Base-by-base conservation (phyloP, 2,797 vertebrate species). In the Paratrypauchen microcephalus region DNA sequence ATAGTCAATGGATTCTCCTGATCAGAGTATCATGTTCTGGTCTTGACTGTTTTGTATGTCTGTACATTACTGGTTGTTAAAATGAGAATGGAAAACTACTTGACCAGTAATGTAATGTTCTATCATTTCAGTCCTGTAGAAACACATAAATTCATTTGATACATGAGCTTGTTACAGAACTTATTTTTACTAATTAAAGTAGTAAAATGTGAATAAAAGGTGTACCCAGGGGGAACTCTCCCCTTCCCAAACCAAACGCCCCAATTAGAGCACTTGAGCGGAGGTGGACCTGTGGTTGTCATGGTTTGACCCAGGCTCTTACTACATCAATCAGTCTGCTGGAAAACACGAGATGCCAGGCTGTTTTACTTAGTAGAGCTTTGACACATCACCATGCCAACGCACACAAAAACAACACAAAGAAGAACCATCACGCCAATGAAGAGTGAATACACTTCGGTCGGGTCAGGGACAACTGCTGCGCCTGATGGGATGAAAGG, bases 401-500 rank as follows among this genome's bases (percentile, higher is more conserved):
- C 90, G 3, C 82, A 89, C 87, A 92, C 89, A 92, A 91, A 58
- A 90, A 91, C 87, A 89, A 65, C 79, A 83, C 83, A 87, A 85
- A 86, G 78, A 73, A 18, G 75, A 32, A 81, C 71, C 75, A 64
- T 68, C 41, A 26, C 69, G 21, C 47, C 67, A 5, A 71, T 83
- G 85, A 87, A 86, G 78, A 78, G 73, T 72, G 70, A 91, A 85
- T 72, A 70, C 63, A 74, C 72, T 83, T 75, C 28, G 78, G 82
- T 76, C 75, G 65, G 85, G 75, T 86, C 78, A 83, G 83, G 77
- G 61, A 78, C 74, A 82, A 74, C 65, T 56, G 72, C 76, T 36
- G 57, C 71, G 68, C 50, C 75, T 68, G 65, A 80, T 70, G 66
- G 81, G 73, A 75, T 74, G 47, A 83, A 85, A 83, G 68, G 71